These are phyloP conservation scores for Sebastes nivosus DNA, from an alignment of 2,797 vertebrate species.

Conservation along the genomic window DNA sequence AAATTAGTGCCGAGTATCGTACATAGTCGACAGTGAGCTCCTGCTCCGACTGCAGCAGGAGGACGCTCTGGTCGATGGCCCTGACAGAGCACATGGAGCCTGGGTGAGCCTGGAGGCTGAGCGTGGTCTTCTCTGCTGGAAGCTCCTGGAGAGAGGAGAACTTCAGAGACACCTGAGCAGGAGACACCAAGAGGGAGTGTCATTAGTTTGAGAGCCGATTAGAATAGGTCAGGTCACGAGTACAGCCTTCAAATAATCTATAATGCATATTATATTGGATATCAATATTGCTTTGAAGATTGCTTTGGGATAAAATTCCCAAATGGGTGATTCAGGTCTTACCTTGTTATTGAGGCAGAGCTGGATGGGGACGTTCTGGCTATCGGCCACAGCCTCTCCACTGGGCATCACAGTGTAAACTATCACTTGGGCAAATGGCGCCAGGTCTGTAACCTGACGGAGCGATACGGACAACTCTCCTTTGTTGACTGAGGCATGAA, in stretches of 20 bases:
- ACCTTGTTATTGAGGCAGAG: conserved; percentile 89
- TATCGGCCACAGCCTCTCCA: conserved; percentile 86
- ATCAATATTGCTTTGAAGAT: background rate
- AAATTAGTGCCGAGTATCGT: conserved; percentile 35
- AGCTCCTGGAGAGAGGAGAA: conserved; percentile 79
- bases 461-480: conserved; percentile 77
- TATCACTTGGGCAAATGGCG: conserved; percentile 85
- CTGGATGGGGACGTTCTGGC: conserved; percentile 79
- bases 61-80: conserved; percentile 89
- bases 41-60: conserved; percentile 81
- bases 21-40: conserved; percentile 82
- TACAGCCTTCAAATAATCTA: background rate
- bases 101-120: conserved; percentile 81
- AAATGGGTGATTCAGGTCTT: background rate
- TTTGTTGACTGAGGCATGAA: conserved; percentile 74
- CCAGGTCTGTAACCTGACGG: conserved; percentile 65
- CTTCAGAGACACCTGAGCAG: conserved; percentile 83
- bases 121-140: conserved; percentile 73
- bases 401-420: conserved; percentile 82
- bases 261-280: background rate
- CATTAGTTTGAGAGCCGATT: background rate
- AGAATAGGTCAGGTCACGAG: background rate
- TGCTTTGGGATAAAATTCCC: background rate
- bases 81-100: conserved; percentile 88
- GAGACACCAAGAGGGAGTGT: background rate